Evolutionary conservation across 2,113 vertebrate genomes (phyloP).

Genomic region (Ploceus nigricollis): DNA sequence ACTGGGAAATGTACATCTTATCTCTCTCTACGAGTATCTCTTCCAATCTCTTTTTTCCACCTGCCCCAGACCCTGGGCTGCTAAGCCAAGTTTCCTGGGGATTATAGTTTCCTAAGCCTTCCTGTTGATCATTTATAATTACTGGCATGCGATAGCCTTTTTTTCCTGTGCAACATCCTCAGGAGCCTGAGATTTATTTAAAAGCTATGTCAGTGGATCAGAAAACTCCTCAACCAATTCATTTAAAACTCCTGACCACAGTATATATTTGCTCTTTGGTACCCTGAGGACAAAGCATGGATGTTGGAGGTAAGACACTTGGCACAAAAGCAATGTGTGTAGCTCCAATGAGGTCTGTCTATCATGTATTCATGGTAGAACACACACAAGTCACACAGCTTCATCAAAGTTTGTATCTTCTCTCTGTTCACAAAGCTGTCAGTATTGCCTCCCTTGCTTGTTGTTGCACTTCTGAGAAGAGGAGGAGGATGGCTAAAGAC

Average conservation of each 20-base stretch:
- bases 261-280: not conserved
- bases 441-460: not conserved
- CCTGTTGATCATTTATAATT: constrained; percentile 22
- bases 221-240: not conserved
- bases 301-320: not conserved
- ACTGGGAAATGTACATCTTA: constrained; percentile 25
- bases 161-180: not conserved
- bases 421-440: not conserved
- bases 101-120: constrained; percentile 5
- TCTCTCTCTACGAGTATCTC: not conserved
- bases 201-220: not conserved
- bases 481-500: not conserved
- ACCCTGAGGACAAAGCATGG: not conserved
- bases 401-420: not conserved
- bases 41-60: not conserved
- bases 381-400: not conserved
- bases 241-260: not conserved
- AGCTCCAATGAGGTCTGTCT: not conserved
- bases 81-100: not conserved
- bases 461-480: not conserved
- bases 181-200: not conserved
- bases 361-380: not conserved
- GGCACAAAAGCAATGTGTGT: not conserved
- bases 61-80: not conserved
- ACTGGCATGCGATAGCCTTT: not conserved